phyloP scores from a whole-genome alignment of 2,113 vertebrate genomes.

The Zootoca vivipara region DNA sequence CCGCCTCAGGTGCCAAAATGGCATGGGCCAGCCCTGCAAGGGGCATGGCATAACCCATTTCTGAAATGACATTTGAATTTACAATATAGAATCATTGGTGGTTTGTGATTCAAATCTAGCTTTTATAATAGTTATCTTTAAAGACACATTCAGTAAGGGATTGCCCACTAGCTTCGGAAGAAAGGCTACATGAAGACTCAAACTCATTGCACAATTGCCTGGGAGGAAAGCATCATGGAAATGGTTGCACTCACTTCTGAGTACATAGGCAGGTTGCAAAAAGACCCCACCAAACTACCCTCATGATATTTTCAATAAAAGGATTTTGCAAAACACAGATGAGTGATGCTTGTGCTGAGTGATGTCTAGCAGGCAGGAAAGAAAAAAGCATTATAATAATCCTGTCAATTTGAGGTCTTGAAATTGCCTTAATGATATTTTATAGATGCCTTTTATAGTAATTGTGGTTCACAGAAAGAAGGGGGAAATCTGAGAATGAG shows the following conservation, averaged over 20 bases:
- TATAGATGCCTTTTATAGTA: conserved; percentile 20
- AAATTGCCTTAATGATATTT: conserved; percentile 18
- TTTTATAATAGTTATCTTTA: neutral
- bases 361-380: neutral
- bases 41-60: neutral
- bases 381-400: conserved; percentile 15
- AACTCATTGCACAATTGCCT: no score
- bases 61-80: neutral
- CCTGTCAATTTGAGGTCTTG: neutral
- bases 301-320: conserved; percentile 2
- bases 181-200: no score
- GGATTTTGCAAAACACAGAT: conserved; percentile 13
- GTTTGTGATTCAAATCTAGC: neutral
- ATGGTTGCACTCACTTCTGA: neutral
- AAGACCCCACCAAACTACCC: neutral
- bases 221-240: neutral
- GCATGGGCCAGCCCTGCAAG: no score
- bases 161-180: no score
- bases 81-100: neutral
- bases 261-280: neutral
- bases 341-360: neutral
- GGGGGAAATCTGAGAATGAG: neutral
- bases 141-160: no score
- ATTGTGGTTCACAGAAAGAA: neutral
- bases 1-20: no score